A percentile compares a stretch with the other conserved stretches of the same genome.
These are phyloP conservation scores for Antitype chi DNA, from an alignment of 2,888 invertebrate genomes.

Conservation along the genomic window DNA sequence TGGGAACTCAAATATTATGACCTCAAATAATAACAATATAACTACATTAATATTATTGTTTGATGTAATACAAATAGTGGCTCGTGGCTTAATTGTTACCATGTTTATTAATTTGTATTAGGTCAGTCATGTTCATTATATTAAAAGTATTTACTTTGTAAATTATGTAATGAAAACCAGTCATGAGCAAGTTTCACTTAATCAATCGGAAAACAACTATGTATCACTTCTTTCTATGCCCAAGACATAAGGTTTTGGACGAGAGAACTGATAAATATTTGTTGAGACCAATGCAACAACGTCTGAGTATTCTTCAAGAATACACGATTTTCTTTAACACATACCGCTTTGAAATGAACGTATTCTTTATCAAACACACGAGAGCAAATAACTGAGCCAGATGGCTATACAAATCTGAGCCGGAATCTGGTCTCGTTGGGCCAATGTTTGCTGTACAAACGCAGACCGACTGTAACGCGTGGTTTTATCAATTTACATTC, in stretches of 20 bases:
- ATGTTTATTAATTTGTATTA: background rate
- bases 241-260: background rate
- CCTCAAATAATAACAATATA: conserved; percentile 21
- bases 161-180: background rate
- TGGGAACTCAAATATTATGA: conserved; percentile 30
- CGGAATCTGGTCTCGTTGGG: conserved; percentile 22
- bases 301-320: background rate
- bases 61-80: conserved; percentile 2
- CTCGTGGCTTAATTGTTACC: conserved; percentile 1
- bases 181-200: background rate
- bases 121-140: background rate
- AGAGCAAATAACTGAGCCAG: conserved; percentile 22
- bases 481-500: conserved; percentile 48
- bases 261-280: too few species aligned
- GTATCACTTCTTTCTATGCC: background rate
- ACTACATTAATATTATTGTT: conserved; percentile 26
- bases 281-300: background rate
- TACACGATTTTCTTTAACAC: background rate
- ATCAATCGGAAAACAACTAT: background rate
- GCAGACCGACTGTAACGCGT: conserved; percentile 16
- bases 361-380: conserved; percentile 34
- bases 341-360: conserved; percentile 21
- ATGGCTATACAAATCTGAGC: conserved; percentile 31
- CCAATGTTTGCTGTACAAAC: conserved; percentile 51
- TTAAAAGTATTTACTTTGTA: background rate